Evolutionary conservation across 2,113 vertebrate species (phyloP).

Genomic region (Oncorhynchus gorbuscha): DNA sequence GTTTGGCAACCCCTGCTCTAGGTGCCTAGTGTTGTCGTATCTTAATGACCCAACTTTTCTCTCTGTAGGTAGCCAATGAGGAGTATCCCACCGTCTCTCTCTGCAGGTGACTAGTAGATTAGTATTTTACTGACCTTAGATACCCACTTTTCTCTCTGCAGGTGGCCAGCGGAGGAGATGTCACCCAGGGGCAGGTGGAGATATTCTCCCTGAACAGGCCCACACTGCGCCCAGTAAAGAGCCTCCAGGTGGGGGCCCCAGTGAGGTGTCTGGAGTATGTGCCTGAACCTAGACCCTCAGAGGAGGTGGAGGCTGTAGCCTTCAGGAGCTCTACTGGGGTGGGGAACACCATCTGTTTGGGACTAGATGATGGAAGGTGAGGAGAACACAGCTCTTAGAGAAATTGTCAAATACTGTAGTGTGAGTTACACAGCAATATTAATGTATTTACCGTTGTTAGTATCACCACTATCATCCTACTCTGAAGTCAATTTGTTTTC

Average conservation of each 20-base stretch:
- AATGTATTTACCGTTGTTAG: too few relatives aligned
- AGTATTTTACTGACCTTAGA: neutral
- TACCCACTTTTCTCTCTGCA: conserved; percentile 40
- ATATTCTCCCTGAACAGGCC: conserved; percentile 92
- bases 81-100: too few relatives aligned
- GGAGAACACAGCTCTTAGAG: conserved; percentile 10
- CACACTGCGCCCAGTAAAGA: conserved; percentile 81
- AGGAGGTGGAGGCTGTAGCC: conserved; percentile 21
- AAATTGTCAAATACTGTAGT: neutral
- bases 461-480: too few relatives aligned
- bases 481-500: too few relatives aligned
- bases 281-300: conserved; percentile 59
- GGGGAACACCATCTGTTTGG: conserved; percentile 80
- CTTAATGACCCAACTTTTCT: too few relatives aligned
- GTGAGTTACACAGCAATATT: too few relatives aligned
- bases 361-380: conserved; percentile 89
- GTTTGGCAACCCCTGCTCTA: too few relatives aligned
- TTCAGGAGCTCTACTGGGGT: conserved; percentile 30
- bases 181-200: conserved; percentile 82
- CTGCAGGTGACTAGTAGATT: too few relatives aligned
- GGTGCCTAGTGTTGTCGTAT: too few relatives aligned
- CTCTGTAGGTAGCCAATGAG: too few relatives aligned
- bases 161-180: conserved; percentile 84
- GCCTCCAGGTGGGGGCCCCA: conserved; percentile 78
- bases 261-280: conserved; percentile 90